Evolutionary conservation across 2,113 vertebrate species (phyloP).

Genomic region (Myotis brandtii): DNA sequence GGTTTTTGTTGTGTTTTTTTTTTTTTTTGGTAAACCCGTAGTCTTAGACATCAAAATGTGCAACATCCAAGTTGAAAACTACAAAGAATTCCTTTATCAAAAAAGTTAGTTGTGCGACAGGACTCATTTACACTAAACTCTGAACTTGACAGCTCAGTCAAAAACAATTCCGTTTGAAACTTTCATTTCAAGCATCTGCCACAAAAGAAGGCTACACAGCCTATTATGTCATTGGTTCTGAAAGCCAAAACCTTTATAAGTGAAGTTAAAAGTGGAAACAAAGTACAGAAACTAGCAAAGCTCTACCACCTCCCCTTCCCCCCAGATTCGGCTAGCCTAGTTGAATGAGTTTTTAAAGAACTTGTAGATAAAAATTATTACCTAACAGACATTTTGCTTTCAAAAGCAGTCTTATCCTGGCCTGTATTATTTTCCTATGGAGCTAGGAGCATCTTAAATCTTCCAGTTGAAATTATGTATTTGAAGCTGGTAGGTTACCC

Average conservation of each 20-base stretch:
- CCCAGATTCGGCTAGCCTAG: neutral
- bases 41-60: conserved; percentile 68
- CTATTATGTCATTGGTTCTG: conserved; percentile 74
- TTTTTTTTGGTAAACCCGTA: neutral
- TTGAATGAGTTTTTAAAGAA: conserved; percentile 15
- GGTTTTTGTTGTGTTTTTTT: conserved; percentile 33
- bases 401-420: conserved; percentile 1
- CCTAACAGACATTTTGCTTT: conserved; percentile 39
- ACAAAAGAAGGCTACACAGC: conserved; percentile 67
- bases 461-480: conserved; percentile 41
- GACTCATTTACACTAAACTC: conserved; percentile 64
- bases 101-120: conserved; percentile 59
- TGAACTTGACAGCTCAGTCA: conserved; percentile 64
- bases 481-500: neutral
- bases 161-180: conserved; percentile 76
- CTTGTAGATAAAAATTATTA: conserved; percentile 39
- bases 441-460: conserved; percentile 4
- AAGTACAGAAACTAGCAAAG: conserved; percentile 61
- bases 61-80: conserved; percentile 68
- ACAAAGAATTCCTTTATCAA: conserved; percentile 75
- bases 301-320: neutral
- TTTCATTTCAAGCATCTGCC: conserved; percentile 73
- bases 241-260: conserved; percentile 73
- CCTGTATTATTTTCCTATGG: neutral
- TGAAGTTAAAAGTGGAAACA: conserved; percentile 57